Conservation (phyloP, 2,888 invertebrate species). For the Leptothorax acervorum region DNA sequence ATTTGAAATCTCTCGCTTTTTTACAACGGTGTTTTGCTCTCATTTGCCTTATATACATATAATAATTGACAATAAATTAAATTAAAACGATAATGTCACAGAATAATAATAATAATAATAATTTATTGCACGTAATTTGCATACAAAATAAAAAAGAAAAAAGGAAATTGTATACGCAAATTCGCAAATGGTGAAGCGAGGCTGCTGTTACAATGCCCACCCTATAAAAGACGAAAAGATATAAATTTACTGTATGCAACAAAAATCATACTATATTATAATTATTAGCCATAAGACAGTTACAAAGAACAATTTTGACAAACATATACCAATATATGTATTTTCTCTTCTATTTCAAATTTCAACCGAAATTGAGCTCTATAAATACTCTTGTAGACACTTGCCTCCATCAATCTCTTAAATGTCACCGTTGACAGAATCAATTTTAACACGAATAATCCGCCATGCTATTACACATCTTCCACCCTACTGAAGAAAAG, state of each 20-base stretch:
- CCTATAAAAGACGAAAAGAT: not conserved
- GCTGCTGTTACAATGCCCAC: not conserved
- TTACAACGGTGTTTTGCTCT: too few species aligned
- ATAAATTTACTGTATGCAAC: not conserved
- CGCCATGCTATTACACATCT: not conserved
- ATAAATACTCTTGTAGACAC: not conserved
- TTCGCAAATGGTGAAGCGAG: not conserved
- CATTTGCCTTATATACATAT: too few species aligned
- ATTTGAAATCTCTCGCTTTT: too few species aligned
- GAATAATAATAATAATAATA: too few species aligned
- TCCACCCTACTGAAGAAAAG: not conserved
- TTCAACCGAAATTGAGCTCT: not conserved
- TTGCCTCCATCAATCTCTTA: constrained; percentile 3
- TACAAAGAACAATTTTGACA: not conserved
- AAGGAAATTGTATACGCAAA: not conserved
- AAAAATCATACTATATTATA: not conserved
- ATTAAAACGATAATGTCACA: too few species aligned
- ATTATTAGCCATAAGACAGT: not conserved
- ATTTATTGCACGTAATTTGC: too few species aligned
- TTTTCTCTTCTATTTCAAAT: not conserved
- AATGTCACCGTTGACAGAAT: not conserved
- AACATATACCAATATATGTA: not conserved
- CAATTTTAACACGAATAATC: not conserved
- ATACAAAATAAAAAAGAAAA: not conserved
- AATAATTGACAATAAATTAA: too few species aligned